Evolutionary conservation across 1,140 invertebrate species (phyloP).

Genomic region (Atopsyche davidsoni): DNA sequence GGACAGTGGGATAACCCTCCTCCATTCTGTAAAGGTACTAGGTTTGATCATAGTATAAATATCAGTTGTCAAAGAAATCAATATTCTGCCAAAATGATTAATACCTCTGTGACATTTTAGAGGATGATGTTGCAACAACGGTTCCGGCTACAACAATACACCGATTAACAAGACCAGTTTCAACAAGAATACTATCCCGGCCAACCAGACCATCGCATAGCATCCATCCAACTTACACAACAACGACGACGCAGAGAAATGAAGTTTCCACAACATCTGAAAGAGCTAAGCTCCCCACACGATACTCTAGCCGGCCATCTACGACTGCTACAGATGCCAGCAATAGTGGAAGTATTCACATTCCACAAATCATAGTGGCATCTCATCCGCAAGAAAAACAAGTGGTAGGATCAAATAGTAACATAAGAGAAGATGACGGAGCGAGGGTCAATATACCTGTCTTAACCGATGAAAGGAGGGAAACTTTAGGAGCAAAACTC

Average conservation of each 20-base stretch:
- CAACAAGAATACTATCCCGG: conserved; percentile 19
- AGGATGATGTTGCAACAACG: conserved; percentile 33
- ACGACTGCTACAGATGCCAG: conserved; percentile 25
- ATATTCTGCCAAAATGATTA: not conserved
- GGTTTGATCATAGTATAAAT: conserved; percentile 14
- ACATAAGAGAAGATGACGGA: conserved; percentile 47
- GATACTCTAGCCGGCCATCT: conserved; percentile 22
- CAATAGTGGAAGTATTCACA: conserved; percentile 35
- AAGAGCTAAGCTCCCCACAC: conserved; percentile 15
- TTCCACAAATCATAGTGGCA: conserved; percentile 56
- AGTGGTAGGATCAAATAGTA: conserved; percentile 39
- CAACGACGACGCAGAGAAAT: conserved; percentile 33
- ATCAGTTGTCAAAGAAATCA: conserved; percentile 3
- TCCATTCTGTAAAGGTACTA: conserved; percentile 65
- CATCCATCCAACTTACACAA: conserved; percentile 18
- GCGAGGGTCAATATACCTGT: conserved; percentile 63
- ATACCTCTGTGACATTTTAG: conserved; percentile 7
- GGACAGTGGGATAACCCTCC: conserved; percentile 73
- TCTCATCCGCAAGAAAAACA: conserved; percentile 57
- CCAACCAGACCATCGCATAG: conserved; percentile 20
- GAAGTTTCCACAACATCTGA: conserved; percentile 28
- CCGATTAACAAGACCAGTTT: conserved; percentile 31
- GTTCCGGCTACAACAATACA: conserved; percentile 37
- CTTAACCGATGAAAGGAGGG: conserved; percentile 59
- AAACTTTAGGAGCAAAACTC: conserved; percentile 65